Evolutionary conservation across 2,113 vertebrate species (phyloP).

Genomic region (Seriola quinqueradiata): DNA sequence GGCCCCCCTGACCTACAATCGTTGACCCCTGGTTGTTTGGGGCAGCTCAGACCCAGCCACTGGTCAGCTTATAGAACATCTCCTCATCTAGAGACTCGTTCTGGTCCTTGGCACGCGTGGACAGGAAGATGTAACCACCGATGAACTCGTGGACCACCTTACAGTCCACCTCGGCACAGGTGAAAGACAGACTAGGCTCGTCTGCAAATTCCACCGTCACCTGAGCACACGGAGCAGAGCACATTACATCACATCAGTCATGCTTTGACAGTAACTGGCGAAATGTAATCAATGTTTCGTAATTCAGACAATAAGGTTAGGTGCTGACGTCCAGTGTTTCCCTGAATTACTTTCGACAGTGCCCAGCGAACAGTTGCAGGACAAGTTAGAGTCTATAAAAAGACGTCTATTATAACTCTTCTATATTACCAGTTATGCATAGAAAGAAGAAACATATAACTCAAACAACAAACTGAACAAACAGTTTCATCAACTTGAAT

Average conservation of each 20-base stretch:
- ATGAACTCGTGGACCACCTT: slow-evolving; percentile 99
- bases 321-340: background rate
- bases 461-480: background rate
- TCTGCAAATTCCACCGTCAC: slow-evolving; percentile 98
- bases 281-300: background rate
- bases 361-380: background rate
- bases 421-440: background rate
- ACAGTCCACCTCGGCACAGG: slow-evolving; percentile 97
- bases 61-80: slow-evolving; percentile 99
- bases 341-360: background rate
- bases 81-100: slow-evolving; percentile 99
- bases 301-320: background rate
- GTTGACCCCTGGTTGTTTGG: background rate
- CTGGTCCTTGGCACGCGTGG: slow-evolving; percentile 97
- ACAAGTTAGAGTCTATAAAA: background rate
- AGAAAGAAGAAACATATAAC: background rate
- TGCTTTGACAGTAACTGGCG: rapidly evolving
- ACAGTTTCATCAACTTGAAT: too few species aligned
- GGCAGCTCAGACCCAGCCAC: slow-evolving; percentile 93
- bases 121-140: slow-evolving; percentile 98
- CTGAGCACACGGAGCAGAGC: slow-evolving; percentile 71
- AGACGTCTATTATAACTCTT: background rate
- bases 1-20: slow-evolving; percentile 39
- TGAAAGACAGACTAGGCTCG: slow-evolving; percentile 94
- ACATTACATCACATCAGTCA: background rate